Evolutionary conservation across 2,888 invertebrate genomes (phyloP), one percentile per base, ranked within the genome.

Genomic region (Troides aeacus): DNA sequence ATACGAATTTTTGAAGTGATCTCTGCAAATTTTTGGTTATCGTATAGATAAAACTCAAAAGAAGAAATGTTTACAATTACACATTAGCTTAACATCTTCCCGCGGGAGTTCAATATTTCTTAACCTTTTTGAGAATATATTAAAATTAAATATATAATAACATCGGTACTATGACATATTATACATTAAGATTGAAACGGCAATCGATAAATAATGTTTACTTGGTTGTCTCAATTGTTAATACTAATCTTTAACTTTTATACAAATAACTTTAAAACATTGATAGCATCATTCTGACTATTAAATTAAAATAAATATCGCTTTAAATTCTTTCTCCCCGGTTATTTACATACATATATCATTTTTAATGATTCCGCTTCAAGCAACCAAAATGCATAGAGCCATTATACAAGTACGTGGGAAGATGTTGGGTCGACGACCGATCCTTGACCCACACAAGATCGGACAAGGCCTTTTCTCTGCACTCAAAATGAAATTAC

Each of bases 391-490:
- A 59, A 46, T 46, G 10, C 64, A 42, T 57, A 53, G 64, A 7
- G 42, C 18, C 24, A 50, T 65, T 15, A 58, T 58, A 24, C 21
- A 42, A 56, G 62, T 68, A 70, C 66, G 81, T 79, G 76, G 76
- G 79, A 73, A 77, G 78, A 77, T 70, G 72, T 68, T 74, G 77
- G 87, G 86, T 87, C 77, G 87, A 53, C 84, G 86, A 85, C 86
- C 88, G 84, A 79, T 82, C 88, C 90, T 89, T 90, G 90, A 86
- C 89, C 89, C 80, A 88, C 76, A 81, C 72, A 73, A 68, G 66
- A 65, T 67, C 74, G 71, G 72, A 70, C 76, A 72, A 72, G 74
- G 74, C 68, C 74, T 71, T 74, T 72, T 67, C 73, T 71, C 69
- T 68, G 70, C 74, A 73, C 72, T 72, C 72, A 76, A 74, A 64